Evolutionary conservation across 2,797 vertebrate species (phyloP), one percentile per base, ranked within the genome.

Genomic region (Gymnopithys bicolor): DNA sequence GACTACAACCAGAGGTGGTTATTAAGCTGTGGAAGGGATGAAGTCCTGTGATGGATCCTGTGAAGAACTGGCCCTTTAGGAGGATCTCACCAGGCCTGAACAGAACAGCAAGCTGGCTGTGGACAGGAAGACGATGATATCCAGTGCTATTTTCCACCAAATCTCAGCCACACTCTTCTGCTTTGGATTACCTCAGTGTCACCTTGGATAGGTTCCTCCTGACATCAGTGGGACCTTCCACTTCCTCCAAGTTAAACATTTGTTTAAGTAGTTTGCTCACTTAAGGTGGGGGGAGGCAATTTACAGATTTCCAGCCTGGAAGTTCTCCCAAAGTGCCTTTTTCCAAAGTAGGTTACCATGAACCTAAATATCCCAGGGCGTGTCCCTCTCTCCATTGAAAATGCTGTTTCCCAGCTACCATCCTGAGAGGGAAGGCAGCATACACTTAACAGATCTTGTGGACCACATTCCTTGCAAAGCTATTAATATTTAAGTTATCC

Each of bases 401-500:
- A 86, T 37, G 41, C 21, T 60, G 4, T 73, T 69, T 85, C 33
- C 19, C 39, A 58, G 52, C 45, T 80, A 68, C 66, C 27, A 67
- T 55, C 51, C 32, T 81, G 67, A 92, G 13, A 76, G 32, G 87
- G 76, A 85, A 92, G 51, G 62, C 35, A 87, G 70, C 21, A 35
- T n/a, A 77, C 59, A 91, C 41, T 78, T 84, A 90, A 48, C 3
- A 8, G 81, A 33, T 92, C 70, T 71, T 52, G 35, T 78, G 32
- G 33, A 89, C 82, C 73, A 48, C 48, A 74, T 37, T 93, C 71
- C 58, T 48, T 90, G 67, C 63, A 89, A 96, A 90, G 63, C 27
- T 90, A 93, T 94, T 91, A 91, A 94, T 96, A 95, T 94, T 96
- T 93, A 74, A 86, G 58, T 79, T 88, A 87, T 58, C 37, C 48